Conservation (phyloP, 2,888 invertebrate genomes). For the Drosophila multiciliata region DNA sequence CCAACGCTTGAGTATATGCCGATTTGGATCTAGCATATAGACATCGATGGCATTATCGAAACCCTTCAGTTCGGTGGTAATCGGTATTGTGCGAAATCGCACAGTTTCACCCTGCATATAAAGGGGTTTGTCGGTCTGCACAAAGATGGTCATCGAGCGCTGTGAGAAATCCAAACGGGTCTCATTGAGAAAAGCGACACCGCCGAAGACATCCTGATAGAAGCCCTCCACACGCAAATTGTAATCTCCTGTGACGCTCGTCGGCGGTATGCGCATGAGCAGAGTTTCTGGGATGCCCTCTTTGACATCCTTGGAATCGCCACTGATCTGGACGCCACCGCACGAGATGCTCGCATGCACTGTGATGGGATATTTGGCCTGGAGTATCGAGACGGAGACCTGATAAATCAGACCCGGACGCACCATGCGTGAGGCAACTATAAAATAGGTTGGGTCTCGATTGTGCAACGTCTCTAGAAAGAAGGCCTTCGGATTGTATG, state of each 20-base stretch:
- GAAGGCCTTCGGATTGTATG: slow-evolving; percentile 76
- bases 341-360: slow-evolving; percentile 95
- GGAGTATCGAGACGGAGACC: slow-evolving; percentile 93
- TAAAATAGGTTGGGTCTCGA: slow-evolving; percentile 90
- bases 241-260: slow-evolving; percentile 93
- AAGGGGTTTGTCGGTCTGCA: slow-evolving; percentile 97
- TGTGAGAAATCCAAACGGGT: slow-evolving; percentile 93
- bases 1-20: slow-evolving; percentile 96
- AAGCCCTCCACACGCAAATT: slow-evolving; percentile 93
- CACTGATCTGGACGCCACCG: slow-evolving; percentile 95
- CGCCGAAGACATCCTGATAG: slow-evolving; percentile 89
- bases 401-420: slow-evolving; percentile 96
- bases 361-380: slow-evolving; percentile 91
- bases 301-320: slow-evolving; percentile 92
- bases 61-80: slow-evolving; percentile 95
- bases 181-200: slow-evolving; percentile 95
- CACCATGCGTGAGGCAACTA: slow-evolving; percentile 95
- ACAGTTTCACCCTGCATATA: slow-evolving; percentile 97
- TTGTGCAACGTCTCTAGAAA: slow-evolving; percentile 81
- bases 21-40: slow-evolving; percentile 95
- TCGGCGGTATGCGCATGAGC: slow-evolving; percentile 94
- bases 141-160: slow-evolving; percentile 97
- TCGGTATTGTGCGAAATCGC: slow-evolving; percentile 95
- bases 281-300: slow-evolving; percentile 95
- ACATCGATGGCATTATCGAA: slow-evolving; percentile 96